Percentiles rank a stretch among this genome's conserved stretches.
phyloP scores from a whole-genome alignment of 2,797 vertebrate species.

The Sebastes hopkinsi region DNA sequence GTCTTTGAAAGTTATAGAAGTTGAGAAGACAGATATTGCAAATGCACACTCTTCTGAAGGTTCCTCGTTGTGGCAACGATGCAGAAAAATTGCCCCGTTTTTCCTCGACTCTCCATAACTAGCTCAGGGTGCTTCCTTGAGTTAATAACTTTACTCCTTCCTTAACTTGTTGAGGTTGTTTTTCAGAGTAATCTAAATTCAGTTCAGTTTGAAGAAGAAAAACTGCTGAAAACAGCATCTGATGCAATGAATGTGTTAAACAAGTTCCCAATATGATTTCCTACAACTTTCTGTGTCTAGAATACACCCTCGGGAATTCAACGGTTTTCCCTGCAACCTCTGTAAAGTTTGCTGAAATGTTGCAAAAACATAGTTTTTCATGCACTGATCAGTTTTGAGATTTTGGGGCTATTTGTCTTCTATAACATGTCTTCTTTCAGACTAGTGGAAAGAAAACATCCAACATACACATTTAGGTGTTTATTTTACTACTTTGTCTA shows the following conservation, averaged over 20 bases:
- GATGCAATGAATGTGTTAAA: background rate
- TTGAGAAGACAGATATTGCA: background rate
- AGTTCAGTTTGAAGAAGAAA: background rate
- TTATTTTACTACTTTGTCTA: too few species aligned
- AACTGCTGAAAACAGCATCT: background rate
- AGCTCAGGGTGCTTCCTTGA: background rate
- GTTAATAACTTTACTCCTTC: background rate
- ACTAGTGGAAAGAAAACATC: too few species aligned
- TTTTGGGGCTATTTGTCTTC: too few species aligned
- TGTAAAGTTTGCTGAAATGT: background rate
- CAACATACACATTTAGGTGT: too few species aligned
- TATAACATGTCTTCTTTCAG: too few species aligned
- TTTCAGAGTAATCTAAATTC: background rate
- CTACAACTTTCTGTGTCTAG: background rate
- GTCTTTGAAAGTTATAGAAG: background rate
- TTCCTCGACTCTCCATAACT: slow-evolving; percentile 24
- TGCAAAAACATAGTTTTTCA: background rate
- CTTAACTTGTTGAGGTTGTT: background rate
- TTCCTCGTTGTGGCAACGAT: background rate
- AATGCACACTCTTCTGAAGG: background rate
- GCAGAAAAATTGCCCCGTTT: background rate
- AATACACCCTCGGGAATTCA: background rate
- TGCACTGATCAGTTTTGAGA: too few species aligned
- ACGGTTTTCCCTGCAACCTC: background rate
- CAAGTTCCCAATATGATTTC: background rate